A percentile compares a stretch with the other conserved stretches of the same genome.
phyloP scores from a whole-genome alignment of 2,113 vertebrate genomes.

The Melanocharis versteri region DNA sequence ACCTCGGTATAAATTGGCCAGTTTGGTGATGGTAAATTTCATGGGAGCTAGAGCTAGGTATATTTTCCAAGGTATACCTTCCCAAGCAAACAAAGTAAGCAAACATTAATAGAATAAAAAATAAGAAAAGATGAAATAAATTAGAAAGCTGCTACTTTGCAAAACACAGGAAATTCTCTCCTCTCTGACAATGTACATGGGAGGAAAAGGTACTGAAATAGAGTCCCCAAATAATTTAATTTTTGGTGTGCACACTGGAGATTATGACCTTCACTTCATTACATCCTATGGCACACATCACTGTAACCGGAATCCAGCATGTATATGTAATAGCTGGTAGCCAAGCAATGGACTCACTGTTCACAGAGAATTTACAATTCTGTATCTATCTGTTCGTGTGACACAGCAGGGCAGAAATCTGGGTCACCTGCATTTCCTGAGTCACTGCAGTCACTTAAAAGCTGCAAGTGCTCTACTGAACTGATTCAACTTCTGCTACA shows the following conservation, averaged over 20 bases:
- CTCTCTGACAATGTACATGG: not conserved
- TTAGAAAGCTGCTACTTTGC: not conserved
- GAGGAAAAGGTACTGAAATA: not conserved
- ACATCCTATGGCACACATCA: not conserved
- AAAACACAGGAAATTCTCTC: not conserved
- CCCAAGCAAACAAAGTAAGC: not conserved
- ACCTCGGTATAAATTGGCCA: not conserved
- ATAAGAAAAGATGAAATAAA: not conserved
- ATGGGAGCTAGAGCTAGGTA: not conserved
- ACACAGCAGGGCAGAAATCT: constrained; percentile 3
- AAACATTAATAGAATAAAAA: not conserved
- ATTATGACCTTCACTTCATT: not conserved
- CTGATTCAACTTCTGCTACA: not conserved
- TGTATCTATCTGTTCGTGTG: not conserved
- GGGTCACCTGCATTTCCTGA: not conserved
- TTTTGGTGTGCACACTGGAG: not conserved
- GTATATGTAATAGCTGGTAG: not conserved
- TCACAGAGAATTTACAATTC: not conserved
- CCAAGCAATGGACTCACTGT: not conserved
- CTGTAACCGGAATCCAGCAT: not conserved
- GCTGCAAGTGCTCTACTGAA: not conserved
- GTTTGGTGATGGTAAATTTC: not conserved
- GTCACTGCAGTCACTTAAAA: not conserved
- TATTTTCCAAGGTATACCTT: not conserved
- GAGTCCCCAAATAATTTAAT: not conserved